Evolutionary conservation across 2,113 vertebrate species (phyloP).

Genomic region (Brachypodius melanocephalos): DNA sequence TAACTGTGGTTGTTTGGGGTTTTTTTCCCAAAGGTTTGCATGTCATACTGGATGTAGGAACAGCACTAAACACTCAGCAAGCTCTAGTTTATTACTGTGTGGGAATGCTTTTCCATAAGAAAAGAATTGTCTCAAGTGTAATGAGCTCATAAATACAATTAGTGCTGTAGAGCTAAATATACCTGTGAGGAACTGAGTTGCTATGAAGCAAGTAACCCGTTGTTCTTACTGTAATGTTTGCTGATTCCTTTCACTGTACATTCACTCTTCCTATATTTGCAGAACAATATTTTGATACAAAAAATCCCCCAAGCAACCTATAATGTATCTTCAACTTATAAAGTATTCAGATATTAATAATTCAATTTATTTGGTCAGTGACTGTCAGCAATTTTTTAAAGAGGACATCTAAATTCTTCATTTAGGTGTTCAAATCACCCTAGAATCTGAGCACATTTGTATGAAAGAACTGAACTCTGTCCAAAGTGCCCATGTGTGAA

Average conservation of each 20-base stretch:
- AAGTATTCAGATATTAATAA: background rate
- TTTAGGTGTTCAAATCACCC: background rate
- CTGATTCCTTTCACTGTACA: background rate
- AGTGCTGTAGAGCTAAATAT: background rate
- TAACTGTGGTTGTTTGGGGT: background rate
- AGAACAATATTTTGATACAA: background rate
- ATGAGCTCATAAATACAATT: background rate
- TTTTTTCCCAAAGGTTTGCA: background rate
- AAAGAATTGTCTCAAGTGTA: background rate
- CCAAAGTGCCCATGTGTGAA: background rate
- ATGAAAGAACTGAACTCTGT: background rate
- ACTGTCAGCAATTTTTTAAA: background rate
- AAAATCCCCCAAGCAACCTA: background rate
- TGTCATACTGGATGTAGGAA: background rate
- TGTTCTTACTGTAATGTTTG: background rate
- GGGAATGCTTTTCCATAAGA: background rate
- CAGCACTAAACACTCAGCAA: background rate
- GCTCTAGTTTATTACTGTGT: background rate
- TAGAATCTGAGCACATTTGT: background rate
- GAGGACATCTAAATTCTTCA: background rate
- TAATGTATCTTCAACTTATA: background rate
- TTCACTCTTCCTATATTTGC: background rate
- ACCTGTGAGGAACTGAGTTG: background rate
- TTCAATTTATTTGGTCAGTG: background rate
- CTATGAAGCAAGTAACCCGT: background rate